Conservation (phyloP, 2,113 vertebrate species). For the Dromas ardeola region DNA sequence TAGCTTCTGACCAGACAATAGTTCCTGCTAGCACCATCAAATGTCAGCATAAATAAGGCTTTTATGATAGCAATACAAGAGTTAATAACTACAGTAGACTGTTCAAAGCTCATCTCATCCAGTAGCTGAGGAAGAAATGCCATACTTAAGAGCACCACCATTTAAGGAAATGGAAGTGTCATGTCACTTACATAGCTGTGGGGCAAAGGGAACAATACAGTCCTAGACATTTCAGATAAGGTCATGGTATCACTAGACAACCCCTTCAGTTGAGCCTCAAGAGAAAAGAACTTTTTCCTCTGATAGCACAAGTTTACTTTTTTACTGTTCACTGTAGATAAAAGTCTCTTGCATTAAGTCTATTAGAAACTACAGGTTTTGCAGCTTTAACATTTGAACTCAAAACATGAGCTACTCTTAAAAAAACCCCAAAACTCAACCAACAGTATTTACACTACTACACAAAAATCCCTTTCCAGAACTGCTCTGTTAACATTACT, state of each 20-base stretch:
- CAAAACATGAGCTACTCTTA: background rate
- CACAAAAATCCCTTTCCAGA: background rate
- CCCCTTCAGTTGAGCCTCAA: background rate
- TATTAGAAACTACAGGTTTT: background rate
- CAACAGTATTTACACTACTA: background rate
- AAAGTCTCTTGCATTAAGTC: background rate
- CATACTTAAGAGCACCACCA: background rate
- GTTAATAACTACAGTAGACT: background rate
- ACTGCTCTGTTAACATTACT: background rate
- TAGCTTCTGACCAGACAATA: background rate
- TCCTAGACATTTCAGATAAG: background rate
- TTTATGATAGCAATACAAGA: background rate
- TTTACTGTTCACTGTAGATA: background rate
- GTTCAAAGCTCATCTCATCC: background rate
- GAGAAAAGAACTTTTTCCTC: background rate
- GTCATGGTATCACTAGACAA: background rate
- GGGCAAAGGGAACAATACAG: background rate
- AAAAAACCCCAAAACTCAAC: background rate
- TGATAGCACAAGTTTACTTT: background rate
- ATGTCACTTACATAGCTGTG: background rate
- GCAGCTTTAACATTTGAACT: background rate
- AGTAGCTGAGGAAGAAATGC: background rate
- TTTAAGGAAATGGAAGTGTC: background rate
- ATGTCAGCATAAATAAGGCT: background rate
- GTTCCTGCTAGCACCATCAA: background rate